Conservation (phyloP, 1,140 invertebrate species). For the Drosophila bifasciata region DNA sequence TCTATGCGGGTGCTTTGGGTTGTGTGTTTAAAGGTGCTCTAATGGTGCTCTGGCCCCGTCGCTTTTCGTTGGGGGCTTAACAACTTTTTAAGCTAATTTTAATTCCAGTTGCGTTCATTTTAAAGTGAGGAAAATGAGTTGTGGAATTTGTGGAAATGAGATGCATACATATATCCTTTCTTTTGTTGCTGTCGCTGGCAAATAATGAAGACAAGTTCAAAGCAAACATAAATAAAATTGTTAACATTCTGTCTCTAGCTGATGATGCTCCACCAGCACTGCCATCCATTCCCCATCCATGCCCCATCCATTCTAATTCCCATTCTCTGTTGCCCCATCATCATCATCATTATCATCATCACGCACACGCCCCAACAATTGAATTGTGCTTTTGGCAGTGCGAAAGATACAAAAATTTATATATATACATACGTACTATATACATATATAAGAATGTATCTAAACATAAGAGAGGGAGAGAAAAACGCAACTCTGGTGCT, state of each 20-base stretch:
- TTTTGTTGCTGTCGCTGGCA: slow-evolving; percentile 46
- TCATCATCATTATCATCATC: slow-evolving; percentile 3
- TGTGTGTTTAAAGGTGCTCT: slow-evolving; percentile 53
- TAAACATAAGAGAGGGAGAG: slow-evolving; percentile 33
- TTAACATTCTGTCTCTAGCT: slow-evolving; percentile 65
- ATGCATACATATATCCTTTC: slow-evolving; percentile 10
- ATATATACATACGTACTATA: slow-evolving; percentile 17
- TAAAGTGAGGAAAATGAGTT: slow-evolving; percentile 5
- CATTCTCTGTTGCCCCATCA: not conserved
- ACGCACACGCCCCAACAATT: slow-evolving; percentile 72
- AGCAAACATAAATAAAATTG: slow-evolving; percentile 83
- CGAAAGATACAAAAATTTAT: slow-evolving; percentile 33
- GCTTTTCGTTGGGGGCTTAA: slow-evolving; percentile 39
- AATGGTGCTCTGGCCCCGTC: slow-evolving; percentile 36
- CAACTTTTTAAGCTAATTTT: slow-evolving; percentile 64
- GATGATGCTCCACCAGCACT: too few relatives aligned
- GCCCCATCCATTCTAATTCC: slow-evolving; percentile 27
- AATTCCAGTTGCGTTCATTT: slow-evolving; percentile 6
- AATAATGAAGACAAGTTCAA: slow-evolving; percentile 80
- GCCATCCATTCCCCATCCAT: too few relatives aligned
- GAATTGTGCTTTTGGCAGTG: slow-evolving; percentile 50
- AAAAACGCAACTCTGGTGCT: slow-evolving; percentile 11
- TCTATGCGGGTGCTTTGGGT: slow-evolving; percentile 49
- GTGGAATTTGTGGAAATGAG: not conserved
- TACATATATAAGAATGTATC: slow-evolving; percentile 38